These are phyloP conservation scores for Ictidomys tridecemlineatus DNA, from an alignment of 2,113 vertebrate species.

Conservation along the genomic window DNA sequence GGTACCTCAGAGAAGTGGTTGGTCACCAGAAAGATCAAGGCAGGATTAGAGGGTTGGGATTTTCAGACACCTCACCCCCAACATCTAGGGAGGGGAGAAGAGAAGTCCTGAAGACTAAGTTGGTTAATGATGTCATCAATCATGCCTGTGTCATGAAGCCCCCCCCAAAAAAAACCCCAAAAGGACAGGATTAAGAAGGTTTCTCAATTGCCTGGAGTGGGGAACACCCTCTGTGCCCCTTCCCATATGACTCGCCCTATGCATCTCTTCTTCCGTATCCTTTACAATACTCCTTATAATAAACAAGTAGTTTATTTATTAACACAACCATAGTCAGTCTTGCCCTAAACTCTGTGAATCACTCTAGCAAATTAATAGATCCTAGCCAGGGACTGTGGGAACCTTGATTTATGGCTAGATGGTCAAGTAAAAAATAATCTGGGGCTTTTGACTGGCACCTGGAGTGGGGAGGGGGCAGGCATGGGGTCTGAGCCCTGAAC, in stretches of 20 bases:
- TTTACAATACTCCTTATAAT: not conserved
- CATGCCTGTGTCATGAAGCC: not conserved
- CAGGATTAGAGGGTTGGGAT: not conserved
- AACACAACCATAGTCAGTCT: not conserved
- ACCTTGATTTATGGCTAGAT: not conserved
- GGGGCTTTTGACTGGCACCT: not conserved
- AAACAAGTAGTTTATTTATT: too few relatives aligned
- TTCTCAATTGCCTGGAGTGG: not conserved
- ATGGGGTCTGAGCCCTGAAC: not conserved
- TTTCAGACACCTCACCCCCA: not conserved
- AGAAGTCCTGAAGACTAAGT: not conserved
- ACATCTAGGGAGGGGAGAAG: not conserved
- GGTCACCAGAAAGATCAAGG: not conserved
- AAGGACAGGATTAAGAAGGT: not conserved
- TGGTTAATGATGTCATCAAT: not conserved
- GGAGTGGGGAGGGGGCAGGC: fast-evolving
- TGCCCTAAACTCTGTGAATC: not conserved
- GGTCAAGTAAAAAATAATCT: not conserved
- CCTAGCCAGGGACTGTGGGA: not conserved
- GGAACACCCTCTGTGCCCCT: not conserved
- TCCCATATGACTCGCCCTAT: not conserved
- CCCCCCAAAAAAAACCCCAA: not conserved
- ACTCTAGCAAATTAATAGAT: not conserved
- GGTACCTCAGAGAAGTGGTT: not conserved
- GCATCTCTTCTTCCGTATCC: not conserved